Conservation (phyloP, 2,888 invertebrate genomes). For the Aspidiotus destructor region DNA sequence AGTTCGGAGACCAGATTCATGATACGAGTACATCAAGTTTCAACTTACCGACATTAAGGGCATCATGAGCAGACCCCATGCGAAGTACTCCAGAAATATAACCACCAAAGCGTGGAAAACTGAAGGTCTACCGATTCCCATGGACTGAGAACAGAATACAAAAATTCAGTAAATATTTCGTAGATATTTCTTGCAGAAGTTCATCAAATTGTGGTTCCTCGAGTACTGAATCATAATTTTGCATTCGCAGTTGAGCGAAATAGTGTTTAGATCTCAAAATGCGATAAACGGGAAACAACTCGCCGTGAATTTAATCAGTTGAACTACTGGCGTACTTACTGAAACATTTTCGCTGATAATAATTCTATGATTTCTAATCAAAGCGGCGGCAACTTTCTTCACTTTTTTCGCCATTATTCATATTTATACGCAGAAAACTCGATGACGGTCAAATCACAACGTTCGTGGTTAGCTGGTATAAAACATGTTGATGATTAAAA, state of each 20-base stretch:
- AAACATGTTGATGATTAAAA: too few species aligned
- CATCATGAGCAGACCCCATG: conserved; percentile 97
- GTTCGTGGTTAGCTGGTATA: too few species aligned
- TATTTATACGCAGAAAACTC: background rate
- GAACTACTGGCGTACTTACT: background rate
- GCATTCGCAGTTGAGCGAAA: background rate
- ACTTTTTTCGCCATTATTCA: conserved; percentile 25
- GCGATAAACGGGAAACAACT: background rate
- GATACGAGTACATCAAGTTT: background rate
- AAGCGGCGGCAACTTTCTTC: conserved; percentile 14
- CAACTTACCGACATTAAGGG: conserved; percentile 76
- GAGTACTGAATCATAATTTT: too few species aligned
- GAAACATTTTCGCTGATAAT: conserved; percentile 18
- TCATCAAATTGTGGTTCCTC: background rate
- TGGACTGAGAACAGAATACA: conserved; percentile 51
- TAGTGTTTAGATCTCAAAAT: background rate
- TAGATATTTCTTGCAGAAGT: background rate
- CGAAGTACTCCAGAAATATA: conserved; percentile 99
- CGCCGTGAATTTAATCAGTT: background rate
- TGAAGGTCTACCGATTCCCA: conserved; percentile 86
- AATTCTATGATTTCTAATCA: conserved; percentile 19
- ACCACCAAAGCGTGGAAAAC: conserved; percentile 98
- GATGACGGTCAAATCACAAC: too few species aligned
- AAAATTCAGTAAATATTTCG: conserved; percentile 1
- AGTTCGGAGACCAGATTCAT: background rate